phyloP scores from a whole-genome alignment of 2,888 invertebrate genomes.

The Eristalinus sepulchralis region DNA sequence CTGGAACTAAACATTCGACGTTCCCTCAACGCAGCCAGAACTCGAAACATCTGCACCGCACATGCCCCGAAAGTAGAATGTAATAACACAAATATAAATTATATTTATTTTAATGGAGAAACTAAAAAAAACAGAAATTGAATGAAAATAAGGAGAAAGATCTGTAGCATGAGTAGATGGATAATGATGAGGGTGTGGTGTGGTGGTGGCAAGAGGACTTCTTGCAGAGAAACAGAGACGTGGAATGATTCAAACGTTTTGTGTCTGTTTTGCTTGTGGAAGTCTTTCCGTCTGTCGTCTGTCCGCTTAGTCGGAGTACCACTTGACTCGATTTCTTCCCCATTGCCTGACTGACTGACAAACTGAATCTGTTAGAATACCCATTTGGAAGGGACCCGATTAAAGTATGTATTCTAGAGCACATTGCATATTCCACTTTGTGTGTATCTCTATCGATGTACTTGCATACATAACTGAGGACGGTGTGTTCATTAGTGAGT shows the following conservation, averaged over 20 bases:
- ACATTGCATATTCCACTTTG: conserved; percentile 31
- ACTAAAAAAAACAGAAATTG: conserved; percentile 33
- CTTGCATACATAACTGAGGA: conserved; percentile 16
- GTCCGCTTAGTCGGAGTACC: conserved; percentile 51
- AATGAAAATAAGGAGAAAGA: conserved; percentile 53
- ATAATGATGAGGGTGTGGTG: conserved; percentile 44
- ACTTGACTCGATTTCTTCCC: conserved; percentile 49
- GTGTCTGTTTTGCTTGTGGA: conserved; percentile 43
- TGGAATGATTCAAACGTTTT: conserved; percentile 38
- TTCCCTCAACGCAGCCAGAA: conserved; percentile 17
- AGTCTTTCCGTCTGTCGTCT: conserved; percentile 59
- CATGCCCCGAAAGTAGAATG: conserved; percentile 61
- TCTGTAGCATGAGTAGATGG: conserved; percentile 59
- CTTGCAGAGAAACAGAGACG: conserved; percentile 27
- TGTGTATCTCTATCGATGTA: background rate
- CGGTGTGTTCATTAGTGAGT: conserved; percentile 41
- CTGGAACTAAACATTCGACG: conserved; percentile 43
- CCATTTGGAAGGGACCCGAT: conserved; percentile 44
- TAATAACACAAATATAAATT: conserved; percentile 69
- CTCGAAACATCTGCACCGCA: conserved; percentile 67
- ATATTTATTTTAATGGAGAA: conserved; percentile 70
- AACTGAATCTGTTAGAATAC: conserved; percentile 16
- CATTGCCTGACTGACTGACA: conserved; percentile 26
- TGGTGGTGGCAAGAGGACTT: conserved; percentile 23
- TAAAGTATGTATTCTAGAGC: conserved; percentile 49